Base-by-base conservation (phyloP, 2,113 vertebrate species). In the Uria lomvia region DNA sequence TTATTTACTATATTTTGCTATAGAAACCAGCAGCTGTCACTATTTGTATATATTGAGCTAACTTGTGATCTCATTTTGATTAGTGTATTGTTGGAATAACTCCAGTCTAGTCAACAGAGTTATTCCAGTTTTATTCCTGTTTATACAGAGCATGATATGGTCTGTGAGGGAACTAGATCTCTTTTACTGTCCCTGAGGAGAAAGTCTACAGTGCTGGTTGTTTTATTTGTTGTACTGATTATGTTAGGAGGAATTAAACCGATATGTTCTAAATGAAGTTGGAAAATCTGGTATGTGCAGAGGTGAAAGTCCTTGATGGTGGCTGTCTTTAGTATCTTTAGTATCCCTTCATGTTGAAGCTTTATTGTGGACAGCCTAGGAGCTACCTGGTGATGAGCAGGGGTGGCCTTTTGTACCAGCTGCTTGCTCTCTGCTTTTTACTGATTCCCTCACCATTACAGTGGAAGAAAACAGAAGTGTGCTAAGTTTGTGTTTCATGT, bases 51-150 rank as follows among this genome's bases (percentile, higher is more conserved):
- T 75, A 85, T 29, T 81, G 76, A 78, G 76, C 90, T 94, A 91
- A 91, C 70, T 84, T 94, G 40, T 95, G 96, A 97, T 94, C 92
- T 97, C 95, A 95, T 94, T 92, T 94, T 95, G 92, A 93, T 89
- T 93, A 92, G 58, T 24, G 16, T 82, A 9, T 72, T 87, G 50
- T 62, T 97, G 95, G 95, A 95, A 47, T 58, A 91, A 42, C n/a
- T 95, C 96, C 96, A 96, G 7, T 71, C 56, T 71, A 72, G 88
- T 89, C 89, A 91, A 85, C 62, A 73, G 85, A 94, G 60, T 92
- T 85, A 76, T 72, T 94, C 70, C 50, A 90, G 34, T 87, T 94
- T 86, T 86, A 75, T 95, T 96, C 56, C 79, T 85, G 42, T 92
- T 85, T 94, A 49, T 90, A 45, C 62, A 78, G 83, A 94, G 72